phyloP scores from a whole-genome alignment of 2,888 invertebrate species.

The Digitonthophagus gazella region DNA sequence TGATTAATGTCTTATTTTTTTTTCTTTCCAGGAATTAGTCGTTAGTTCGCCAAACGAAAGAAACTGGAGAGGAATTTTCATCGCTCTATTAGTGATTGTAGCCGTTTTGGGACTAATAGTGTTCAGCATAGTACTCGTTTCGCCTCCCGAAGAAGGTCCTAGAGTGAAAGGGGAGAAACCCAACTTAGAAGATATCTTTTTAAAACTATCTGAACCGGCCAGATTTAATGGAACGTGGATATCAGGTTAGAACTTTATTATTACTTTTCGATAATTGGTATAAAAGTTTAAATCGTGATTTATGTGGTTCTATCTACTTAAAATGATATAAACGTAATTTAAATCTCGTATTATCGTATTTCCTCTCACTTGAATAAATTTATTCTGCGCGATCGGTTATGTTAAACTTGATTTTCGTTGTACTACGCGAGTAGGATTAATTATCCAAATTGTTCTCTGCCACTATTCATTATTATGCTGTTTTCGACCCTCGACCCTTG shows the following conservation, averaged over 20 bases:
- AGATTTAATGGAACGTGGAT: constrained; percentile 79
- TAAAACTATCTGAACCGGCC: constrained; percentile 50
- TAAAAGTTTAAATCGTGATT: neutral
- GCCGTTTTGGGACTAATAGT: constrained; percentile 86
- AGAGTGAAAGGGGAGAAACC: constrained; percentile 68
- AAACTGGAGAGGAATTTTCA: constrained; percentile 94
- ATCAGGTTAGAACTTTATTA: constrained; percentile 56
- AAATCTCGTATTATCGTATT: neutral
- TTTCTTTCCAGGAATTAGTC: constrained; percentile 76
- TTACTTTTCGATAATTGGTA: neutral
- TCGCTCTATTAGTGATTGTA: constrained; percentile 86
- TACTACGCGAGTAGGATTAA: neutral
- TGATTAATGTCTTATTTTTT: constrained; percentile 17
- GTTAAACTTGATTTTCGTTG: neutral
- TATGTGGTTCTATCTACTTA: neutral
- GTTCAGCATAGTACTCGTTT: constrained; percentile 86
- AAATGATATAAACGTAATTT: neutral
- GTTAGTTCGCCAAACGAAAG: constrained; percentile 82
- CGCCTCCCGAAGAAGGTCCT: constrained; percentile 73
- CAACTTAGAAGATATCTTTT: constrained; percentile 65
- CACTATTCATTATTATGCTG: neutral
- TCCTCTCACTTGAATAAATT: neutral
- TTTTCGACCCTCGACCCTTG: neutral
- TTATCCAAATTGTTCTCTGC: neutral
- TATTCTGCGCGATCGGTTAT: neutral